Base-by-base conservation (phyloP, 2,888 invertebrate genomes). In the Mythimna lalbum region DNA sequence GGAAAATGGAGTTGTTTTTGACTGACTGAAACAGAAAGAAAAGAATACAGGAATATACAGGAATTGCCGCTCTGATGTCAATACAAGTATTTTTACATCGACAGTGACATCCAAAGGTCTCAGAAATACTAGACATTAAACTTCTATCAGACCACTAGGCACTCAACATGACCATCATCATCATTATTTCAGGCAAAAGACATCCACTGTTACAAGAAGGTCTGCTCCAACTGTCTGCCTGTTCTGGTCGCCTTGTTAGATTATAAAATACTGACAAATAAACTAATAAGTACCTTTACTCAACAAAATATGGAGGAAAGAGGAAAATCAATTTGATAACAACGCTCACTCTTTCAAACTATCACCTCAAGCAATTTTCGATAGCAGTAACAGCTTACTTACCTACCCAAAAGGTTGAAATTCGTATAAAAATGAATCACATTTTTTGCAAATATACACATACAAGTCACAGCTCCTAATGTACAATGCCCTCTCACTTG, bases 401-500 rank as follows among this genome's bases (percentile, higher is more conserved):
- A 39, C 0, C 7, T 2, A 7, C 7, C 39, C 21, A 4, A 56
- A 75, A 43, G 23, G 7, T 1, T 17, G 27, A 27, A n/a, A n/a
- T 36, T 21, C 21, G 4, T 62, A n/a, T 31, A n/a, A 27, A 76
- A 75, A 75, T 49, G 17, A 33, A 55, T 76, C 60, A 56, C 43
- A 47, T 17, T 47, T 9, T 53, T 47, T 39, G 49, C 23, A 23
- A 9, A 55, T 5, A 53, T 12, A 53, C 21, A 59, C 7, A 33
- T 49, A 56, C 43, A 43, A 56, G n/a, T 52, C 33, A 27, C 47
- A 53, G 1, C 27, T 65, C 27, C 31, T 50, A 53, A 80, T 52
- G 73, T 57, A 73, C 65, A 73, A 60, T 76, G 55, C 70, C 59
- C 69, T 27, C 73, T 68, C 77, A 85, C 87, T 84, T 87, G 87